These are phyloP conservation scores for Acipenser oxyrinchus DNA, from an alignment of 2,797 vertebrate species.

Conservation along the genomic window DNA sequence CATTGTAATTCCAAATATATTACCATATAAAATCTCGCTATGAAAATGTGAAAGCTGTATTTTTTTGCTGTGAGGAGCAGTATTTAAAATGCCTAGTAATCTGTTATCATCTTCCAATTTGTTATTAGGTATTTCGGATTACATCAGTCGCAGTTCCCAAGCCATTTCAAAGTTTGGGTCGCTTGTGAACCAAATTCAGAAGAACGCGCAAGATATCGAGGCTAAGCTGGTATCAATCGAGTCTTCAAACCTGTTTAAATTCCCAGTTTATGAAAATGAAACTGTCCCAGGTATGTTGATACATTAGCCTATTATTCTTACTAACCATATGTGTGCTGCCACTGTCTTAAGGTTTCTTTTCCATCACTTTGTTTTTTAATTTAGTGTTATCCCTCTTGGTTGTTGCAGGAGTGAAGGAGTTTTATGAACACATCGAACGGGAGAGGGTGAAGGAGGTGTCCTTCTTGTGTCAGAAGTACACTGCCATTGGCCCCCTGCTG, in stretches of 20 bases:
- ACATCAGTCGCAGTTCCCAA: conserved; percentile 57
- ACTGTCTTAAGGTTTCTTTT: conserved; percentile 4
- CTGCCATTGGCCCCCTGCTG: conserved; percentile 71
- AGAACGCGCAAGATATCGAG: conserved; percentile 68
- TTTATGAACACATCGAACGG: conserved; percentile 69
- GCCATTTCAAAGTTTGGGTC: conserved; percentile 72
- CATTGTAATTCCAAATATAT: too few species aligned
- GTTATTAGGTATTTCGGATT: conserved; percentile 69
- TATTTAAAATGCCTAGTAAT: too few species aligned
- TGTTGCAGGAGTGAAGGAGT: conserved; percentile 72
- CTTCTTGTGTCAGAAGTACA: conserved; percentile 64
- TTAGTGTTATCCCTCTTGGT: background rate
- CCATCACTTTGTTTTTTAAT: background rate
- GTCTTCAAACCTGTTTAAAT: conserved; percentile 74
- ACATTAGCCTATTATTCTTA: background rate
- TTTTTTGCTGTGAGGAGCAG: too few species aligned
- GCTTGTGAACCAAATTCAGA: conserved; percentile 72
- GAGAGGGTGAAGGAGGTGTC: conserved; percentile 63
- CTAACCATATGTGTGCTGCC: background rate
- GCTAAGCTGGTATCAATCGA: conserved; percentile 64
- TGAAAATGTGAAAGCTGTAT: too few species aligned
- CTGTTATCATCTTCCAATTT: background rate
- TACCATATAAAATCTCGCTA: too few species aligned
- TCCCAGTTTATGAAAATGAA: conserved; percentile 38
- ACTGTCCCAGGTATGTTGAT: conserved; percentile 64